Conservation (phyloP, 2,888 invertebrate species). For the Drosophila multiciliata region DNA sequence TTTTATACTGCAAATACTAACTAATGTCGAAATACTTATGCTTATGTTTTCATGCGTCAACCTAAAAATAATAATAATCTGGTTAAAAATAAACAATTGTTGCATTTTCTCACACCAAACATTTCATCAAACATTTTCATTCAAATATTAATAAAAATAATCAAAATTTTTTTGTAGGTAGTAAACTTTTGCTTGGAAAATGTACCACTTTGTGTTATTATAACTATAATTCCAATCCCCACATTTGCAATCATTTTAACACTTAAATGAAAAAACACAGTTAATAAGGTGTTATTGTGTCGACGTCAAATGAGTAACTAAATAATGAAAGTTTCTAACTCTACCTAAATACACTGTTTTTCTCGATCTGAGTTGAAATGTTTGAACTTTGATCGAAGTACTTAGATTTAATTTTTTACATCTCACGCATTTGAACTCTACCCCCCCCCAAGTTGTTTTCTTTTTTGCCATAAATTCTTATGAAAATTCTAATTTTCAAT, state of each 20-base stretch:
- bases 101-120: no score
- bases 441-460: constrained; percentile 17
- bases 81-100: background rate
- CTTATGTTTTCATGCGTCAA: background rate
- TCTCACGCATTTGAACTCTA: background rate
- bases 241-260: background rate
- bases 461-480: background rate
- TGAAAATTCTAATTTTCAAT: background rate
- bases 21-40: background rate
- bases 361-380: background rate
- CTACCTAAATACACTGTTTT: background rate
- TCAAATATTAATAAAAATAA: background rate
- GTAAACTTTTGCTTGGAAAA: background rate
- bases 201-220: background rate
- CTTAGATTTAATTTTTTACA: background rate
- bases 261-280: background rate
- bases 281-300: background rate
- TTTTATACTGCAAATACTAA: background rate
- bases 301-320: background rate
- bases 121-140: background rate
- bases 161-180: background rate
- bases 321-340: background rate
- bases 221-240: background rate
- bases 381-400: background rate
- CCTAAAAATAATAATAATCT: background rate